Percentiles rank a stretch among this genome's conserved stretches.
Evolutionary conservation across 2,797 vertebrate genomes (phyloP).

Genomic region (Malacoraja senta): DNA sequence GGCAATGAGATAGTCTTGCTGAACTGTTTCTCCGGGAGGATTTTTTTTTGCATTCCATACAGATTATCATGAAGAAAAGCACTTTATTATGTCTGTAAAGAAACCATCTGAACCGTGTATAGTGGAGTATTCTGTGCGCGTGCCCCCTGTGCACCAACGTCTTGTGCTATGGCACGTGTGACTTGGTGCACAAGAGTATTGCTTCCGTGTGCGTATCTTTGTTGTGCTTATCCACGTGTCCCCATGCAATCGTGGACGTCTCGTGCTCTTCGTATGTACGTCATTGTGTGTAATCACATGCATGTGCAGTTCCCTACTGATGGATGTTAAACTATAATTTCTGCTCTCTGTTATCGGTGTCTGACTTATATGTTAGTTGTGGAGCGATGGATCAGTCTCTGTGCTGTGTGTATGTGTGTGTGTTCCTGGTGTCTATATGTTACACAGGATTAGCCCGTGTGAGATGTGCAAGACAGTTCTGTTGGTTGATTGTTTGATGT

Average conservation of each 20-base stretch:
- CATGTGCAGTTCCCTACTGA: background rate
- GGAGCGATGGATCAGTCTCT: no score
- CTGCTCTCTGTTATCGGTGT: background rate
- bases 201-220: background rate
- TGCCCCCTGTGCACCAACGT: background rate
- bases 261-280: background rate
- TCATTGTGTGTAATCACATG: background rate
- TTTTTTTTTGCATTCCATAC: background rate
- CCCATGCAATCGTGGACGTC: no score
- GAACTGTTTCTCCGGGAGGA: background rate
- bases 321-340: background rate
- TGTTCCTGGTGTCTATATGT: background rate
- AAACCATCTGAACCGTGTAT: background rate
- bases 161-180: background rate
- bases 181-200: background rate
- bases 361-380: background rate
- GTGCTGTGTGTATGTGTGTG: background rate
- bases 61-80: background rate
- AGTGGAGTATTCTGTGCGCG: background rate
- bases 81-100: conserved; percentile 13
- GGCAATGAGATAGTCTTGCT: background rate
- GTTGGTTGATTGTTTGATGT: background rate
- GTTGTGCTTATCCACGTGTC: background rate
- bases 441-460: background rate
- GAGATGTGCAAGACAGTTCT: background rate